Conservation (phyloP, 2,888 invertebrate species). For the Phymatocera aterrima region DNA sequence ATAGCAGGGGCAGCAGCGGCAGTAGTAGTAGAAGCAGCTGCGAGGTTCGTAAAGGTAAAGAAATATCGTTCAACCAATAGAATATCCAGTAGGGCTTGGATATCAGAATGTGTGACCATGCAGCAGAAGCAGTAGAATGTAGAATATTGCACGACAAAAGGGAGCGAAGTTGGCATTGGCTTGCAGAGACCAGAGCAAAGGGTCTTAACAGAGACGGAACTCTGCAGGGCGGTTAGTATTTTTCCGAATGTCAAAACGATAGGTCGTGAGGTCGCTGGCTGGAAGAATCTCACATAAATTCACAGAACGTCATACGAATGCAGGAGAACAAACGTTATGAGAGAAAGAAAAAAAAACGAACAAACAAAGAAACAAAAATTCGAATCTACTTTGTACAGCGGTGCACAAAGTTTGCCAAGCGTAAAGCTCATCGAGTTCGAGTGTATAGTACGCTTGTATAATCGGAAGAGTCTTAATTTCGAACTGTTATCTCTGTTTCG, state of each 20-base stretch:
- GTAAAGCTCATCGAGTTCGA: too few species aligned
- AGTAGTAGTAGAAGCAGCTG: background rate
- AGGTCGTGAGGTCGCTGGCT: too few species aligned
- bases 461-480: background rate
- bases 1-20: background rate
- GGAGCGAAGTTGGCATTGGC: background rate
- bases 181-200: too few species aligned
- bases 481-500: background rate
- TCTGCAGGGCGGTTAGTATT: background rate
- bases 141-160: background rate
- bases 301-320: too few species aligned
- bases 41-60: background rate
- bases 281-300: too few species aligned
- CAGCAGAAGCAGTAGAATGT: too few species aligned
- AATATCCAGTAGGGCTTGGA: background rate
- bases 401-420: too few species aligned
- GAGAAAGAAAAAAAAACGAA: background rate
- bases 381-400: too few species aligned
- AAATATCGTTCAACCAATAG: slow-evolving; percentile 24
- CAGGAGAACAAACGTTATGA: background rate
- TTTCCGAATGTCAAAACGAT: background rate
- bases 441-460: too few species aligned
- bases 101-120: background rate
- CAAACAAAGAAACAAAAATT: background rate
- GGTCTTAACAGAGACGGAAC: too few species aligned